A percentile compares a stretch with the other conserved stretches of the same genome.
Conservation (phyloP, 2,888 invertebrate genomes). For the Physocephala rufipes region DNA sequence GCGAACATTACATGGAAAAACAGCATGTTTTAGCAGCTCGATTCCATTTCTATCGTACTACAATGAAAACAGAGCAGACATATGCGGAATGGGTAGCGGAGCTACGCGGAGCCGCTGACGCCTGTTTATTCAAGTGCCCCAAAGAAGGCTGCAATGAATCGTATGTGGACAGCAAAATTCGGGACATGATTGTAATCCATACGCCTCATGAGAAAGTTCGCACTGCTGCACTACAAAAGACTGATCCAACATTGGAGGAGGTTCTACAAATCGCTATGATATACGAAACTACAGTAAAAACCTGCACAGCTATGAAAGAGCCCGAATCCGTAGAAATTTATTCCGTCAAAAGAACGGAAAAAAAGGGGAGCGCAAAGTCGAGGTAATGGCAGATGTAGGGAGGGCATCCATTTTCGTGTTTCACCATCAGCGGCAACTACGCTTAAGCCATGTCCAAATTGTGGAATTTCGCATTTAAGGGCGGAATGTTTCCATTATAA, state of each 20-base stretch:
- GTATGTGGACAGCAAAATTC: conserved; percentile 38
- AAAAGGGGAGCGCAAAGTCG: not conserved
- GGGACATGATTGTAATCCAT: conserved; percentile 38
- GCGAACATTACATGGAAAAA: conserved; percentile 32
- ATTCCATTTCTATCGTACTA: conserved; percentile 35
- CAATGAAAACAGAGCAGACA: conserved; percentile 27
- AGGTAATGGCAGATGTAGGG: not conserved
- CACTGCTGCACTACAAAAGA: conserved; percentile 32
- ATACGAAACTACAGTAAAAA: conserved; percentile 24
- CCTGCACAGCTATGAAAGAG: conserved; percentile 25
- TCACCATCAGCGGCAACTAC: not conserved
- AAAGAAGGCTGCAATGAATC: conserved; percentile 37
- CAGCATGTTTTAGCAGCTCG: conserved; percentile 36
- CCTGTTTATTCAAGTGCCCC: conserved; percentile 35
- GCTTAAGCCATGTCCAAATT: conserved; percentile 30
- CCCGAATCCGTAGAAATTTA: not conserved
- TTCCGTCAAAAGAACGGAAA: not conserved
- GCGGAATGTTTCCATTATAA: no score
- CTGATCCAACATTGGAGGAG: conserved; percentile 33
- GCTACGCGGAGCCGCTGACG: conserved; percentile 39
- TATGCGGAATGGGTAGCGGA: conserved; percentile 38
- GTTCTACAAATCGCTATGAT: conserved; percentile 32
- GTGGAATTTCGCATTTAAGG: conserved; percentile 2
- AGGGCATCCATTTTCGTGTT: not conserved
- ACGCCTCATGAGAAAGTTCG: conserved; percentile 39